A percentile compares a stretch with the other conserved stretches of the same genome.
Evolutionary conservation across 2,888 invertebrate genomes (phyloP).

Genomic region (Germaria angustata): DNA sequence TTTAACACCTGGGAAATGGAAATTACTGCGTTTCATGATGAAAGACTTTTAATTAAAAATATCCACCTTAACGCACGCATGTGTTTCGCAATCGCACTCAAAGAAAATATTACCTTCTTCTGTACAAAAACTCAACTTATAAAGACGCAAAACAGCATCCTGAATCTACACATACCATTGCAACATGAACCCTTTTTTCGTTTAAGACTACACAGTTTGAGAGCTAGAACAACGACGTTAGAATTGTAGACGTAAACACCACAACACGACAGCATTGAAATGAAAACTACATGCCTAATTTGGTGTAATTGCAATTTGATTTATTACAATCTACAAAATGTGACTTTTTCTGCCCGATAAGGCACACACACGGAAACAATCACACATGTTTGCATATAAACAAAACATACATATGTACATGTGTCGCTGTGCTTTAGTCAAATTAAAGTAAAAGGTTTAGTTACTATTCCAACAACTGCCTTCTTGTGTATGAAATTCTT

Average conservation of each 20-base stretch:
- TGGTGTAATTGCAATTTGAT: slow-evolving; percentile 79
- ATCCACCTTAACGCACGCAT: slow-evolving; percentile 40
- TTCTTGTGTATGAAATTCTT: slow-evolving; percentile 1
- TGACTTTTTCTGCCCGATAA: slow-evolving; percentile 71
- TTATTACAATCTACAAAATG: slow-evolving; percentile 78
- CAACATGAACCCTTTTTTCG: slow-evolving; percentile 46
- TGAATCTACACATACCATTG: background rate
- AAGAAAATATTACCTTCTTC: background rate
- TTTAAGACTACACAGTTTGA: background rate
- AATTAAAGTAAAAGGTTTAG: slow-evolving; percentile 28
- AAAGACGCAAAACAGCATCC: slow-evolving; percentile 27
- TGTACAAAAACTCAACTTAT: background rate
- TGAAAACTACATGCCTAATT: slow-evolving; percentile 76
- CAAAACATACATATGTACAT: background rate
- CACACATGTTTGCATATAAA: background rate
- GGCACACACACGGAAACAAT: background rate
- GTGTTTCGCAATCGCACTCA: slow-evolving; percentile 8
- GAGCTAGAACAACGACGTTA: slow-evolving; percentile 28
- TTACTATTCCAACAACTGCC: background rate
- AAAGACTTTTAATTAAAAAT: slow-evolving; percentile 60
- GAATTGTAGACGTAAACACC: slow-evolving; percentile 34
- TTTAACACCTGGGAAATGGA: slow-evolving; percentile 41
- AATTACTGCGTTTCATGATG: slow-evolving; percentile 10
- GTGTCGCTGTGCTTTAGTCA: slow-evolving; percentile 9
- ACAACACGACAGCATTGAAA: slow-evolving; percentile 56